phyloP scores from a whole-genome alignment of 2,888 invertebrate genomes.

The Coleophora flavipennella region DNA sequence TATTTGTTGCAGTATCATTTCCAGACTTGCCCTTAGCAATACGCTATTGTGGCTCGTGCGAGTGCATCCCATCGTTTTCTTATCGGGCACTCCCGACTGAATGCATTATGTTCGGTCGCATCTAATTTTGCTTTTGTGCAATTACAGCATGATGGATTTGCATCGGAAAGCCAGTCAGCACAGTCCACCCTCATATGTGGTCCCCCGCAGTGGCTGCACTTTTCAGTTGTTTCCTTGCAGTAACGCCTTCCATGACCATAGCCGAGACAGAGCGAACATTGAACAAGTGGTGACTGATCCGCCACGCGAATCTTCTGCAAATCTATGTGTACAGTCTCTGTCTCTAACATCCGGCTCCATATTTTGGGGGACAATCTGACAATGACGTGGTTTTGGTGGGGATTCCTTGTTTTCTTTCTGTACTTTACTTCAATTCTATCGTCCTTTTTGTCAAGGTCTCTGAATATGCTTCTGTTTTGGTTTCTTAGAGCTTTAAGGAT shows the following conservation, averaged over 20 bases:
- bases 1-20: neutral
- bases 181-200: neutral
- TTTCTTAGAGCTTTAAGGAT: neutral
- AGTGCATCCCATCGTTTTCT: slow-evolving; percentile 1
- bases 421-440: neutral
- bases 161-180: neutral
- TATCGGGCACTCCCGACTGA: neutral
- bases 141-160: slow-evolving; percentile 1
- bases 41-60: neutral
- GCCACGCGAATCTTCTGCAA: slow-evolving; percentile 9
- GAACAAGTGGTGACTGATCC: slow-evolving; percentile 15
- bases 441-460: neutral
- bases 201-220: neutral
- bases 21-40: neutral
- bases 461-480: neutral
- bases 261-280: slow-evolving; percentile 5
- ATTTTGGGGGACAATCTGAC: slow-evolving; percentile 5
- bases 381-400: neutral
- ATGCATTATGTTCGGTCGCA: neutral
- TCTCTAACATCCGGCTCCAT: slow-evolving; percentile 3
- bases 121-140: slow-evolving; percentile 2
- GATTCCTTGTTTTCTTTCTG: neutral
- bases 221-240: neutral
- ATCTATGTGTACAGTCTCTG: slow-evolving; percentile 12
- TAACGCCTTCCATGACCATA: neutral